Base-by-base conservation (phyloP, 2,888 invertebrate species). In the Gymnoscelis rufifasciata region DNA sequence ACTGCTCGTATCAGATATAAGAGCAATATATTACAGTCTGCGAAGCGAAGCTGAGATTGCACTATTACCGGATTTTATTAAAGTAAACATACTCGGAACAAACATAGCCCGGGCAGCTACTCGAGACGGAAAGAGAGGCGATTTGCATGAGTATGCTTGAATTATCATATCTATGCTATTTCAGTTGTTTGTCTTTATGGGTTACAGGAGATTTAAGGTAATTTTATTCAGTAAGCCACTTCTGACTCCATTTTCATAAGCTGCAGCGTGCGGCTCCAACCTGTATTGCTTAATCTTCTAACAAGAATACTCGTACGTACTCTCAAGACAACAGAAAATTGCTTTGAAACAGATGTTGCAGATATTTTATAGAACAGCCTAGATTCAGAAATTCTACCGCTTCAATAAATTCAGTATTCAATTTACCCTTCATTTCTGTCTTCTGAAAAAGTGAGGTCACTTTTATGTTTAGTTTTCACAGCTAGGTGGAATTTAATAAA, bases 1-100 rank as follows among this genome's bases (percentile, higher is more conserved):
- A 75, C 67, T 57, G 69, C 66, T 68, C 70, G 60, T 65, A 60
- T 65, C 62, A 62, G 71, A 76, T 78, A 78, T 71, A 74, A 70
- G 62, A 69, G 78, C 71, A 74, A 83, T 83, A 80, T 76, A 69
- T 82, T 66, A 47, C 69, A 62, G 68, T 78, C 75, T 78, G 78
- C 53, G 65, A 66, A 71, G 71, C 74, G 74, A 56, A 57, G 68
- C 69, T 64, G 72, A 75, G 78, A 82, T 78, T 80, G 75, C 67
- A 73, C 68, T 73, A 71, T 73, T 71, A 74, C 44, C 56, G 63
- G 60, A 68, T 75, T 56, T 71, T 72, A 71, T 75, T 68, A 58
- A 52, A 64, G 62, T 62, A 69, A 64, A 68, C 59, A 56, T 56
- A 60, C 52, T 53, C 49, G 44, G 51, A 57, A 59, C 55, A 53